A percentile compares a stretch with the other conserved stretches of the same genome.
Conservation (phyloP, 2,797 vertebrate genomes). For the Gastrophryne carolinensis region DNA sequence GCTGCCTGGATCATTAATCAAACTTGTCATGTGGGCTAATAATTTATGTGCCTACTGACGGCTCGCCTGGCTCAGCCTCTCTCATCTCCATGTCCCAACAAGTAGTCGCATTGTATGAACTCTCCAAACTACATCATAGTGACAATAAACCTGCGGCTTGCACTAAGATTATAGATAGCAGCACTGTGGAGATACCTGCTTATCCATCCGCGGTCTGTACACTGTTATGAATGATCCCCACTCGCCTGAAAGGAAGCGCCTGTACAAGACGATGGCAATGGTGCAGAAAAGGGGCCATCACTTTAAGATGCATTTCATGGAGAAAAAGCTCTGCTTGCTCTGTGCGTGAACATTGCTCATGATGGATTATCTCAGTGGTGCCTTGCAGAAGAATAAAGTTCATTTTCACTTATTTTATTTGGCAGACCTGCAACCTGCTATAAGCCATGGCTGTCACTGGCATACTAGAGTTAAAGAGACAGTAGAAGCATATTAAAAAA, state of each 20-base stretch:
- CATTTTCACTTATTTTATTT: too few relatives aligned
- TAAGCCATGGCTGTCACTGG: too few relatives aligned
- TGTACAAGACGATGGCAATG: neutral
- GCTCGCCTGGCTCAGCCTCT: neutral
- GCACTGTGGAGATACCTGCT: neutral
- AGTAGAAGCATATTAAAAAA: too few relatives aligned
- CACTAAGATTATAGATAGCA: neutral
- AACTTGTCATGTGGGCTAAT: conserved; percentile 19
- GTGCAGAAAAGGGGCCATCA: neutral
- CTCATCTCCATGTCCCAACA: neutral
- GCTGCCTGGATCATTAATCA: conserved; percentile 29
- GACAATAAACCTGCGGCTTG: neutral
- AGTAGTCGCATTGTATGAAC: neutral
- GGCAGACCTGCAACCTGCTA: too few relatives aligned
- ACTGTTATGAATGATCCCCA: neutral
- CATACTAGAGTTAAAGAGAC: too few relatives aligned
- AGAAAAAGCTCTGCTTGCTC: neutral
- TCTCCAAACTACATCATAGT: neutral
- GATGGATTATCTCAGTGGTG: too few relatives aligned
- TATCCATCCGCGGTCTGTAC: neutral
- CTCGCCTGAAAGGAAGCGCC: neutral
- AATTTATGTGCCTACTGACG: conserved; percentile 14
- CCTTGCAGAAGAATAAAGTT: too few relatives aligned
- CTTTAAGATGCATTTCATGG: neutral
- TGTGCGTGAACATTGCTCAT: too few relatives aligned